Conservation (phyloP, 2,113 vertebrate species). For the Hiodon tergisus region DNA sequence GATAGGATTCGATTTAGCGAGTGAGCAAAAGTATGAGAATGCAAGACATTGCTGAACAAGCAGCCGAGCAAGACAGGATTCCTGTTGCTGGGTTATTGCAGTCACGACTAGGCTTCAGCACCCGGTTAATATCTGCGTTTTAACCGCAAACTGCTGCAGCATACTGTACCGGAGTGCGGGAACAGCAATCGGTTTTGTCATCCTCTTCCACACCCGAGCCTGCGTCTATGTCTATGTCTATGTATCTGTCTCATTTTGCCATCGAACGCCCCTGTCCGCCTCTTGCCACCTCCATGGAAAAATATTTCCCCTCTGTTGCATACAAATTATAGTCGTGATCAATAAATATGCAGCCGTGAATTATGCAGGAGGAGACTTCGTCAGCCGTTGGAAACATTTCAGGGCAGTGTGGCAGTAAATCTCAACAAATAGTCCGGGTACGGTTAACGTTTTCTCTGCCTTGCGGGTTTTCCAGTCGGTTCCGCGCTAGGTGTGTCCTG, state of each 20-base stretch:
- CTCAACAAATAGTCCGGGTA: background rate
- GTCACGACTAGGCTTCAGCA: slow-evolving; percentile 65
- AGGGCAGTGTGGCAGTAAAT: background rate
- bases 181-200: slow-evolving; percentile 48
- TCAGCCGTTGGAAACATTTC: slow-evolving; percentile 2
- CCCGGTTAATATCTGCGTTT: slow-evolving; percentile 62
- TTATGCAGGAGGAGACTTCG: background rate
- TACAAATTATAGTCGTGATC: slow-evolving; percentile 52
- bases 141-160: slow-evolving; percentile 52
- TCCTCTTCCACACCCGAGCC: no score
- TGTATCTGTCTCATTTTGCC: slow-evolving; percentile 52
- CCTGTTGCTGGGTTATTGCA: slow-evolving; percentile 66
- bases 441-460: background rate
- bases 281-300: slow-evolving; percentile 36
- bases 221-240: slow-evolving; percentile 31
- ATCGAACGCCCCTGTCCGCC: slow-evolving; percentile 41
- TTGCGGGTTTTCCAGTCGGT: background rate
- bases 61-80: slow-evolving; percentile 65
- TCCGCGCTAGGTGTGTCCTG: background rate
- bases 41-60: slow-evolving; percentile 56
- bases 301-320: slow-evolving; percentile 50
- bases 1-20: slow-evolving; percentile 41
- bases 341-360: slow-evolving; percentile 45
- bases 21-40: slow-evolving; percentile 28
- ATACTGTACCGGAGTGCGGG: slow-evolving; percentile 62